phyloP scores from a whole-genome alignment of 2,113 vertebrate species.

The Hippopotamus amphibius region DNA sequence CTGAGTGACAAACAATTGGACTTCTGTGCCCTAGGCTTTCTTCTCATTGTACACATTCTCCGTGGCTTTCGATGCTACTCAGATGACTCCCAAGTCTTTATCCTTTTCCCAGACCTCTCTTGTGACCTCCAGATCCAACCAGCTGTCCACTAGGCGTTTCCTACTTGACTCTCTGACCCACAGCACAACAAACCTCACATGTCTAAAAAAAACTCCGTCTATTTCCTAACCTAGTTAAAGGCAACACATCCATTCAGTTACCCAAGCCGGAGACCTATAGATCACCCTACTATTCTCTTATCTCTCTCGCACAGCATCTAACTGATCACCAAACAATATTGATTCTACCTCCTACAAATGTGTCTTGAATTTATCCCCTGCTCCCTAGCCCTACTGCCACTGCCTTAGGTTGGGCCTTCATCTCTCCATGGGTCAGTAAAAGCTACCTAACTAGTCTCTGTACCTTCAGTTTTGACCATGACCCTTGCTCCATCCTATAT shows the following conservation, averaged over 20 bases:
- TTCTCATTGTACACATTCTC: slow-evolving; percentile 19
- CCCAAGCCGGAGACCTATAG: slow-evolving; percentile 41
- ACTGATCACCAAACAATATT: not conserved
- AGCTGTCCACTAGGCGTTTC: not conserved
- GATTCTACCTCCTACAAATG: not conserved
- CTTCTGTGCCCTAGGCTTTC: not conserved
- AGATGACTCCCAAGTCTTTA: not conserved
- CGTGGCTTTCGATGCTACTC: not conserved
- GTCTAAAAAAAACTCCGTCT: slow-evolving; percentile 16
- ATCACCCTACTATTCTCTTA: not conserved
- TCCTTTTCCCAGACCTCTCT: slow-evolving; percentile 27
- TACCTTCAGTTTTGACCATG: slow-evolving; percentile 6
- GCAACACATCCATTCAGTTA: not conserved
- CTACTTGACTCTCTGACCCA: not conserved
- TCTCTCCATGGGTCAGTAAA: slow-evolving; percentile 4
- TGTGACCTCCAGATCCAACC: not conserved
- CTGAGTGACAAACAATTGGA: not conserved
- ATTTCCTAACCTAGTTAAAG: slow-evolving; percentile 46
- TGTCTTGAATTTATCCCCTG: slow-evolving; percentile 41
- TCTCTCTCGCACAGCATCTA: not conserved
- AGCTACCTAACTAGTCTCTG: not conserved
- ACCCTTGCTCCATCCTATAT: not conserved
- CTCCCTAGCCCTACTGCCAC: not conserved
- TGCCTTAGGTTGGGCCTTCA: not conserved
- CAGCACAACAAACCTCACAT: not conserved